Base-by-base conservation (phyloP, 2,113 vertebrate genomes). In the Heptranchias perlo region DNA sequence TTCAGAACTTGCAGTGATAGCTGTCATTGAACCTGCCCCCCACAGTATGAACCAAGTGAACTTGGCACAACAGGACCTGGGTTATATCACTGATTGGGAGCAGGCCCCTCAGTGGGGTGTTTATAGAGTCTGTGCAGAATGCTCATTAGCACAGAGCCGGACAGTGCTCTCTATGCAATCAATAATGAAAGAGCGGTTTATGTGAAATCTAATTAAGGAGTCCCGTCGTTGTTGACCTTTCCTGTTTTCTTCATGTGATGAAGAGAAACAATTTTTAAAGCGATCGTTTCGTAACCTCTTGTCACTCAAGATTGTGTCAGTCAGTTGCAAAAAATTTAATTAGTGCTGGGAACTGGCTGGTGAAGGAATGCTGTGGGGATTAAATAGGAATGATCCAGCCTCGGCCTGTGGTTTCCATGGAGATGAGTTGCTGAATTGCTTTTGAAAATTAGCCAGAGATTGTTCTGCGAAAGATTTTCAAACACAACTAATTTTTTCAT, bases 181-280 rank as follows among this genome's bases (percentile, higher is more conserved):
- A 92, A 92, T 92, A 62, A 92, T 92, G 89, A 92, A 92, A 92
- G 89, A 39, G 54, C 16, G 2, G 89, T 92, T 92, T 92, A 62
- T 92, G 89, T 62, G 58, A 92, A 92, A 92, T 92, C 89, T 61
- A 92, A 92, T 92, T 92, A 92, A 92, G 54, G 89, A 92, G 14
- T n/a, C 89, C 89, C 13, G 4, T 39, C 35, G 14, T 92, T 92
- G 58, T 62, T 62, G 35, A 92, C 89, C 89, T 92, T 92, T 62
- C 89, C 62, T 7, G 39, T 39, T 92, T 61, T 61, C 89, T 35
- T 18, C n/a, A 5, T 62, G 58, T 92, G 58, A 18, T 92, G 89
- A 92, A 62, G 58, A 92, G 89, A 92, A 92, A 92, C 58, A 92
- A 31, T 35, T 62, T 62, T 61, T 58, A 92, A 92, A 92, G 54